phyloP scores from a whole-genome alignment of 2,113 vertebrate species.

The Gopherus flavomarginatus region DNA sequence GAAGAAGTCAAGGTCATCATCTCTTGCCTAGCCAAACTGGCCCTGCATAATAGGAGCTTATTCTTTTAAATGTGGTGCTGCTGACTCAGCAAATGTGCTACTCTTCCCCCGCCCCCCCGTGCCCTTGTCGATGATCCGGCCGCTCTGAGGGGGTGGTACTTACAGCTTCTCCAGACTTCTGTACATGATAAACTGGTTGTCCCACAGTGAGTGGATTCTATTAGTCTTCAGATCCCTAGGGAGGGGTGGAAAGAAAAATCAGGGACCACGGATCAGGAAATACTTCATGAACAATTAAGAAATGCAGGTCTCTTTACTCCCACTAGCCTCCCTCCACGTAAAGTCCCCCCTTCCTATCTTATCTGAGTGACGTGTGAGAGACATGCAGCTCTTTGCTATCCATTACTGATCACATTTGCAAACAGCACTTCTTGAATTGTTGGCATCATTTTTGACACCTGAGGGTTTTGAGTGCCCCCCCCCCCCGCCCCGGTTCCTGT shows the following conservation, averaged over 20 bases:
- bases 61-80: fast-evolving
- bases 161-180: slow-evolving; percentile 73
- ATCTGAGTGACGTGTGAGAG: no score
- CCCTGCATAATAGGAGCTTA: not conserved
- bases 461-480: fast-evolving
- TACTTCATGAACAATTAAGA: not conserved
- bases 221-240: slow-evolving; percentile 76
- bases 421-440: not conserved
- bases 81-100: fast-evolving
- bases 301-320: not conserved
- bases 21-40: not conserved
- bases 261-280: fast-evolving
- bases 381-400: not conserved
- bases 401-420: not conserved
- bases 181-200: slow-evolving; percentile 59
- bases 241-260: not conserved
- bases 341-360: not conserved
- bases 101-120: fast-evolving
- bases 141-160: not conserved
- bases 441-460: not conserved
- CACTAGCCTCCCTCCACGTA: not conserved
- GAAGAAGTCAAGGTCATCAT: not conserved
- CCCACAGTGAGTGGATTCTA: slow-evolving; percentile 50
- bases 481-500: fast-evolving
- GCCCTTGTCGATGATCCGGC: not conserved